phyloP scores from a whole-genome alignment of 2,888 invertebrate species.

The Copidosoma aretas region DNA sequence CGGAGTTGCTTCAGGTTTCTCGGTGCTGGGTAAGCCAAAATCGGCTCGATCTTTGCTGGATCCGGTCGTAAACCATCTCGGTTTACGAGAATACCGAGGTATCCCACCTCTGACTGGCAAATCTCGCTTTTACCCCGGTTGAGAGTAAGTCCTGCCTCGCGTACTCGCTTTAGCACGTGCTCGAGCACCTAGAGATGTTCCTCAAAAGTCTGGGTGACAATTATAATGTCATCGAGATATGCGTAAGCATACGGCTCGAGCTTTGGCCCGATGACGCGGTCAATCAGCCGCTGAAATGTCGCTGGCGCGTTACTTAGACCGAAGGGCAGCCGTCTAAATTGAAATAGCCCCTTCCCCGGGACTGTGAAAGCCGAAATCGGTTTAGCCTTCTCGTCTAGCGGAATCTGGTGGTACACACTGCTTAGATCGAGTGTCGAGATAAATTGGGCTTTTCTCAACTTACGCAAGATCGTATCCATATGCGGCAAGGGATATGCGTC shows the following conservation, averaged over 20 bases:
- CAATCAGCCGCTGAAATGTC: too few species aligned
- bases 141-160: neutral
- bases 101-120: neutral
- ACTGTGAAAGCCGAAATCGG: conserved; percentile 51
- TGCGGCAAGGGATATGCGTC: conserved; percentile 52
- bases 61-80: neutral
- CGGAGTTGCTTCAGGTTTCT: neutral
- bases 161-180: too few species aligned
- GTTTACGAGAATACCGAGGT: neutral
- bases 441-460: too few species aligned
- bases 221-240: too few species aligned
- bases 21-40: neutral
- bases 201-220: too few species aligned
- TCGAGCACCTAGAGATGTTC: too few species aligned
- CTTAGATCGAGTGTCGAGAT: conserved; percentile 51
- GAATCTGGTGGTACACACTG: conserved; percentile 50
- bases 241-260: too few species aligned
- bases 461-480: too few species aligned
- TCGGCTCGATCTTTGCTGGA: neutral
- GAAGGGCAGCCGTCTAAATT: too few species aligned
- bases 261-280: too few species aligned
- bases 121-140: neutral
- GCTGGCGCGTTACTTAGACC: too few species aligned
- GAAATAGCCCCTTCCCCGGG: too few species aligned
- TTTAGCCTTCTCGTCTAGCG: conserved; percentile 35